phyloP scores from a whole-genome alignment of 2,113 vertebrate species.

The Monarcha castaneiventris region DNA sequence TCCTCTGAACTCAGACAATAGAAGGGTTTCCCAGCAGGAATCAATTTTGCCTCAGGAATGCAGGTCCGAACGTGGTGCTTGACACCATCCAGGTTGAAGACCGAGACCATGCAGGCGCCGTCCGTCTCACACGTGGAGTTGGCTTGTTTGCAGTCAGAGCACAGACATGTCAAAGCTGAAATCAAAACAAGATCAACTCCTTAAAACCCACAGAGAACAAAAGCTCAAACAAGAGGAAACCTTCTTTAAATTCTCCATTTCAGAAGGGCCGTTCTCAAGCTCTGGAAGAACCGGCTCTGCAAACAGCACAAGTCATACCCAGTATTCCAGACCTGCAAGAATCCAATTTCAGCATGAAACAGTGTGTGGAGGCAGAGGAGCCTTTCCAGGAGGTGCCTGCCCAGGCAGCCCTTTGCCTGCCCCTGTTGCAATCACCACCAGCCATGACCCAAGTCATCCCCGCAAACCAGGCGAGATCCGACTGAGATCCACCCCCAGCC shows the following conservation, averaged over 20 bases:
- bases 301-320: neutral
- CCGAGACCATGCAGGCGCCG: constrained; percentile 95
- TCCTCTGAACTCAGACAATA: constrained; percentile 92
- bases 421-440: neutral
- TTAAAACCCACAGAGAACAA: neutral
- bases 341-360: neutral
- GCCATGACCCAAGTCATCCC: neutral
- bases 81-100: constrained; percentile 81
- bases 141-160: constrained; percentile 87
- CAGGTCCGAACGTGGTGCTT: constrained; percentile 89
- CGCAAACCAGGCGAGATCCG: neutral
- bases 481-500: neutral
- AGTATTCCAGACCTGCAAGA: neutral
- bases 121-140: constrained; percentile 94
- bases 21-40: constrained; percentile 92
- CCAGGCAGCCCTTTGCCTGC: neutral
- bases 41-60: constrained; percentile 82
- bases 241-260: neutral
- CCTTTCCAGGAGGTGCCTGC: neutral
- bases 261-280: neutral
- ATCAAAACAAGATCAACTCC: neutral
- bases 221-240: neutral
- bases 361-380: neutral
- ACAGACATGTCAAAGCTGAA: constrained; percentile 87
- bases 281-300: neutral